phyloP scores from a whole-genome alignment of 2,113 vertebrate species.

The Tiliqua scincoides region DNA sequence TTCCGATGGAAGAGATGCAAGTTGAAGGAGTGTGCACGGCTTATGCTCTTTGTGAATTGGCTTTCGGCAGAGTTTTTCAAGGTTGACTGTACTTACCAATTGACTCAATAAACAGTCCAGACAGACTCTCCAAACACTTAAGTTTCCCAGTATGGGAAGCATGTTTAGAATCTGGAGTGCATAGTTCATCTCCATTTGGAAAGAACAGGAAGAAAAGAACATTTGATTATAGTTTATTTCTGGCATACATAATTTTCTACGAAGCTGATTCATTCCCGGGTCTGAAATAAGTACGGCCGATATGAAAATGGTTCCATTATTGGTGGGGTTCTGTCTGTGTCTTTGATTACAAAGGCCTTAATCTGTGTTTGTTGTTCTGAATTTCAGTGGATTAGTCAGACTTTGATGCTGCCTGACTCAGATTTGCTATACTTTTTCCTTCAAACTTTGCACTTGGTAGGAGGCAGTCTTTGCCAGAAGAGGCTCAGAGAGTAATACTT shows the following conservation, averaged over 20 bases:
- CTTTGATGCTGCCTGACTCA: conserved; percentile 68
- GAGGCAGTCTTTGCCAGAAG: conserved; percentile 43
- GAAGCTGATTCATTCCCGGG: conserved; percentile 41
- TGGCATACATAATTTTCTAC: conserved; percentile 44
- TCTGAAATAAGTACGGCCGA: conserved; percentile 48
- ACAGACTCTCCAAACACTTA: neutral
- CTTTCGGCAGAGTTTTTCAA: neutral
- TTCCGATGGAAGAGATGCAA: neutral
- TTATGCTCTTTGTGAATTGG: neutral
- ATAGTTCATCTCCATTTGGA: neutral
- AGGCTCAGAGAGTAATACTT: conserved; percentile 39
- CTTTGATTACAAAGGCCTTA: conserved; percentile 59
- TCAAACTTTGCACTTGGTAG: conserved; percentile 24
- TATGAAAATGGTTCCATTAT: conserved; percentile 57
- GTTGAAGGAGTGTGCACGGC: too few relatives aligned
- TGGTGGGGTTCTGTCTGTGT: conserved; percentile 55
- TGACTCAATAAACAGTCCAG: neutral
- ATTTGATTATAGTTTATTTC: conserved; percentile 66
- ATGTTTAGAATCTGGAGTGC: conserved; percentile 18
- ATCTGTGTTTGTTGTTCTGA: conserved; percentile 67
- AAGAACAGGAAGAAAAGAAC: conserved; percentile 34
- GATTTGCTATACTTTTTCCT: conserved; percentile 46
- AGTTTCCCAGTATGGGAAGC: neutral
- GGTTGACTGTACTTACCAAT: neutral
- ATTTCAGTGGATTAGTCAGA: conserved; percentile 62